Base-by-base conservation (phyloP, 2,113 vertebrate genomes). In the Eublepharis macularius region DNA sequence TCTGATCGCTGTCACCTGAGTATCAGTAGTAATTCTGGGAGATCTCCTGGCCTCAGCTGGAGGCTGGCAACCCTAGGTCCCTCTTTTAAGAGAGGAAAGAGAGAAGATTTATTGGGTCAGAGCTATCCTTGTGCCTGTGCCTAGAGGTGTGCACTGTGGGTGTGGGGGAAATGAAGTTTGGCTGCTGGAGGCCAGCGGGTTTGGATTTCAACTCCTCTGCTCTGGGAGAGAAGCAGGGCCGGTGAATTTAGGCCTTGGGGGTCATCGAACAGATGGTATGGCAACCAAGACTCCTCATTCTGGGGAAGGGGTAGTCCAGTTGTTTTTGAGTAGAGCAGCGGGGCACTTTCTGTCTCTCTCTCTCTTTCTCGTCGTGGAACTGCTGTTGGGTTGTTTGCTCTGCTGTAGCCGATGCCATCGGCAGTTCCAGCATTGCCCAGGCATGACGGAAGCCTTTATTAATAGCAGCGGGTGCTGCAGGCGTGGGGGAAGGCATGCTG, bases 361-460 rank as follows among this genome's bases (percentile, higher is more conserved):
- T 11, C 36, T 24, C 32, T n/a, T 17, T 41, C 69, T n/a, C 34
- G 68, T n/a, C 17, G 17, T 12, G n/a, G 29, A 34, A 57, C 17
- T 5, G 65, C 51, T 63, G 66, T 29, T 21, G 45, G 54, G 32
- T 65, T 86, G 84, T 80, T 86, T 86, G 76, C 70, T 36, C 24
- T 6, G 57, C 51, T 4, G n/a, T 76, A 19, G 65, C 81, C 6
- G 17, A 36, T 39, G 54, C 75, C 60, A 19, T 26, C 43, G 86
- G 86, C 51, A 21, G 86, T 63, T 60, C 24, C 65, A 24, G 51
- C 66, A 24, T 41, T 47, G 66, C 65, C 74, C 51, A 47, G 51
- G 51, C 75, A 78, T 79, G 86, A 83, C 12, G 66, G 81, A 76
- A 83, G 66, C 68, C 76, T 77, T 83, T 83, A 87, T 83, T 83